These are phyloP conservation scores for Notocelia uddmanniana DNA, from an alignment of 2,888 invertebrate species.

Conservation along the genomic window DNA sequence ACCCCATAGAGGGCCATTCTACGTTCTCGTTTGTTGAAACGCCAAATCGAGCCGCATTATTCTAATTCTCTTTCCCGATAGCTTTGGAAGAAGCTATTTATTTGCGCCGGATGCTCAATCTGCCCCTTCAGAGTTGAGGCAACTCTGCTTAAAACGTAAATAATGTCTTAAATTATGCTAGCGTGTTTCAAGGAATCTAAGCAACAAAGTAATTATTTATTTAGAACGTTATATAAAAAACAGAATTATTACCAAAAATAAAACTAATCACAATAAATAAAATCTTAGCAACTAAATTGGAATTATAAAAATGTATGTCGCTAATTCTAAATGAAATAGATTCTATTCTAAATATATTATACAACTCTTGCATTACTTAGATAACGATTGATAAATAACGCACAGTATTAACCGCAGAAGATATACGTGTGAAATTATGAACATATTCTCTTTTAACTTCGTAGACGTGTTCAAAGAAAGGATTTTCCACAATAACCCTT, in stretches of 20 bases:
- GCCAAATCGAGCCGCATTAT: constrained; percentile 84
- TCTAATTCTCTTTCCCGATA: constrained; percentile 83
- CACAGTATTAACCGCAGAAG: too few species aligned
- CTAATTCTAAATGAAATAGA: too few species aligned
- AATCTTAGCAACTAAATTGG: too few species aligned
- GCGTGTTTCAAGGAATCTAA: background rate
- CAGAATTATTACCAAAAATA: background rate
- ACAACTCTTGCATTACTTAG: too few species aligned
- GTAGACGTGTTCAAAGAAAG: too few species aligned
- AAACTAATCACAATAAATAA: background rate
- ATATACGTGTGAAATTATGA: too few species aligned
- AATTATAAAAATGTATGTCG: too few species aligned
- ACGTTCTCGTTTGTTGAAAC: constrained; percentile 82
- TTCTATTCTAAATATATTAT: too few species aligned
- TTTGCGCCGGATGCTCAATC: constrained; percentile 76
- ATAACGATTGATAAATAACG: too few species aligned
- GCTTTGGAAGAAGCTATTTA: constrained; percentile 84
- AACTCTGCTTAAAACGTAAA: constrained; percentile 63
- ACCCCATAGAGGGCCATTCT: constrained; percentile 82
- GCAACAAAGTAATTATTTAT: background rate
- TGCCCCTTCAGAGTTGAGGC: constrained; percentile 56
- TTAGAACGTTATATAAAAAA: too few species aligned
- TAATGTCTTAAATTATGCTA: constrained; percentile 40
- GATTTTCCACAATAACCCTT: too few species aligned
- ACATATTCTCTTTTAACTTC: too few species aligned